Conservation (phyloP, 1,140 invertebrate species). For the Proales similis region DNA sequence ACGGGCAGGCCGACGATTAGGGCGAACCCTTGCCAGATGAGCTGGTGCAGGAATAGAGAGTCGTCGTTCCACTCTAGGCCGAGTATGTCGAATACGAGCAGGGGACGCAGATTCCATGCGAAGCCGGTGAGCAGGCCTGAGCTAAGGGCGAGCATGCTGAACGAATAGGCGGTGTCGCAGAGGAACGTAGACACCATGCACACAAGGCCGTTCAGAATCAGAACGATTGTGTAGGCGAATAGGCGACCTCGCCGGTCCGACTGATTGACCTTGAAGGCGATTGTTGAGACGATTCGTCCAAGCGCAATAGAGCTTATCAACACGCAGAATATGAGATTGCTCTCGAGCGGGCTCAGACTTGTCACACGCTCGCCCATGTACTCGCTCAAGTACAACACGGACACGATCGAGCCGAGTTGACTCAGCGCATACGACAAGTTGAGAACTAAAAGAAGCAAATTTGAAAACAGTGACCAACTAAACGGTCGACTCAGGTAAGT, state of each 20-base stretch:
- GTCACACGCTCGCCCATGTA: no score
- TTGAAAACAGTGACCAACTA: neutral
- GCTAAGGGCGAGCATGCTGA: slow-evolving; percentile 17
- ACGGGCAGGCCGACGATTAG: slow-evolving; percentile 2
- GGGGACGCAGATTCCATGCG: slow-evolving; percentile 20
- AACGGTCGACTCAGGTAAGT: slow-evolving; percentile 4
- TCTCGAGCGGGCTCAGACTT: neutral
- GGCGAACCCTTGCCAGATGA: slow-evolving; percentile 6
- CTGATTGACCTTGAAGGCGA: slow-evolving; percentile 33
- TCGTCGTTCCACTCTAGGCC: slow-evolving; percentile 36
- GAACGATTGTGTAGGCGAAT: slow-evolving; percentile 15
- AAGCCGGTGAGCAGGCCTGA: slow-evolving; percentile 8
- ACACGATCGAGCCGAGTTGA: neutral
- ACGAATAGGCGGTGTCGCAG: slow-evolving; percentile 27
- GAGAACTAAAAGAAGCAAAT: slow-evolving; percentile 1
- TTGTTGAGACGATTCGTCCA: slow-evolving; percentile 19
- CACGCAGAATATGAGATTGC: slow-evolving; percentile 22
- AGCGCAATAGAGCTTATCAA: slow-evolving; percentile 11
- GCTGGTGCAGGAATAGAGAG: slow-evolving; percentile 13
- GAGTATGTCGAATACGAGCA: slow-evolving; percentile 17
- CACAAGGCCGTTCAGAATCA: neutral
- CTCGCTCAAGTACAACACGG: slow-evolving; percentile 1
- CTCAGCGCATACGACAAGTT: slow-evolving; percentile 23
- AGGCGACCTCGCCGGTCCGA: slow-evolving; percentile 8
- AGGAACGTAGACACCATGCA: neutral